phyloP scores from a whole-genome alignment of 1,140 invertebrate genomes.

The Drosophila bocki region DNA sequence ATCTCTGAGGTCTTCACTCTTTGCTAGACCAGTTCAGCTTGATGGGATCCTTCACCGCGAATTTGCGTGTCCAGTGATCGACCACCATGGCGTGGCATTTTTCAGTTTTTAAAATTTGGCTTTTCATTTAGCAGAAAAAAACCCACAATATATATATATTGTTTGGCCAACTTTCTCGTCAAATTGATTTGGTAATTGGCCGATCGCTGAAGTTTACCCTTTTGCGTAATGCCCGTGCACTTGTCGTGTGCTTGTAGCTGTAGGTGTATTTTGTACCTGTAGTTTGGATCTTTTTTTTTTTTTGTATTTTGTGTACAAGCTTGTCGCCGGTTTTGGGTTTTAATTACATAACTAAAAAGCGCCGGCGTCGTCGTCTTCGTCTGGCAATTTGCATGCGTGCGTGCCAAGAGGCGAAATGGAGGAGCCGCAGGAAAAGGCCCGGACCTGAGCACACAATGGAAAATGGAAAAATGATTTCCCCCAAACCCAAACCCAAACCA shows the following conservation, averaged over 20 bases:
- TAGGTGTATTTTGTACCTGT: conserved; percentile 14
- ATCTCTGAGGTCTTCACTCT: conserved; percentile 36
- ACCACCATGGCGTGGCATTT: conserved; percentile 26
- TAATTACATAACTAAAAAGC: conserved; percentile 40
- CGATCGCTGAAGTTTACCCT: conserved; percentile 20
- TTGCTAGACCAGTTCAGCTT: conserved; percentile 40
- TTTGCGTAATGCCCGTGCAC: conserved; percentile 45
- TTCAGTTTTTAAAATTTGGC: conserved; percentile 10
- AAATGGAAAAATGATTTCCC: conserved; percentile 44
- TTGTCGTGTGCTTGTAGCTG: conserved; percentile 22
- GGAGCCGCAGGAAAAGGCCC: conserved; percentile 32
- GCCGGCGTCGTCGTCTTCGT: conserved; percentile 18
- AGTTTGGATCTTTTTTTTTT: neutral
- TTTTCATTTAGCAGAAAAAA: conserved; percentile 19
- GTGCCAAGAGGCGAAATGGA: conserved; percentile 37
- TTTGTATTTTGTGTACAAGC: neutral
- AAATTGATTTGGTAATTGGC: conserved; percentile 47
- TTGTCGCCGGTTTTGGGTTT: conserved; percentile 40
- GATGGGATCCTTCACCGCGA: conserved; percentile 33
- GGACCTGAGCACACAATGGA: conserved; percentile 43
- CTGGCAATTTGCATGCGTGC: conserved; percentile 52
- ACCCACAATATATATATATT: conserved; percentile 7
- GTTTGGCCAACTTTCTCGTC: conserved; percentile 44
- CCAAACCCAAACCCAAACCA: conserved; percentile 11
- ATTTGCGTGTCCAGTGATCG: conserved; percentile 36